phyloP scores from a whole-genome alignment of 2,113 vertebrate genomes.

The Scomber scombrus region DNA sequence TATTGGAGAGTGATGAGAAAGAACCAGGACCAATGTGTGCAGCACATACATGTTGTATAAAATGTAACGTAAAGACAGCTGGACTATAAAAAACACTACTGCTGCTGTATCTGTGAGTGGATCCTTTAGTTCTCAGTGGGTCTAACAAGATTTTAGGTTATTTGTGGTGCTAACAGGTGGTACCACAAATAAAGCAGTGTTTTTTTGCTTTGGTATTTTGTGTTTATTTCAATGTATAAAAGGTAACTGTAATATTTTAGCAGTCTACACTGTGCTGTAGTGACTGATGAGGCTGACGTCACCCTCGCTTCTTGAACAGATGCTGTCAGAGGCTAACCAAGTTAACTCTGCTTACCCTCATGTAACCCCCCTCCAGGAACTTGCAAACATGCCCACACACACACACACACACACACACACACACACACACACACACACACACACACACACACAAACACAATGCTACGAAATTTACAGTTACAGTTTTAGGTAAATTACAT shows the following conservation, averaged over 20 bases:
- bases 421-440: background rate
- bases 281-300: slow-evolving; percentile 37
- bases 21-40: background rate
- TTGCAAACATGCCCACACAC: slow-evolving; percentile 12
- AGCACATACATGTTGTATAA: background rate
- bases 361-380: background rate
- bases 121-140: background rate
- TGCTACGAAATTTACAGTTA: background rate
- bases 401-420: background rate
- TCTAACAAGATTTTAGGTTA: background rate
- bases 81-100: too few species aligned
- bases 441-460: background rate
- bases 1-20: slow-evolving; percentile 2
- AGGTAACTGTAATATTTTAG: background rate
- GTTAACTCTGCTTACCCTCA: slow-evolving; percentile 67
- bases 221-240: background rate
- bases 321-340: slow-evolving; percentile 60
- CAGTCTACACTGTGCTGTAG: background rate
- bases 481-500: background rate
- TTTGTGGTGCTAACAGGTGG: background rate
- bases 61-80: too few species aligned
- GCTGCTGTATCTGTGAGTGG: too few species aligned
- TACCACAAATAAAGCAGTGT: background rate
- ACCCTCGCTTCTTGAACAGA: slow-evolving; percentile 50
- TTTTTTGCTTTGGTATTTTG: background rate